Evolutionary conservation across 2,888 invertebrate genomes (phyloP), one percentile per base, ranked within the genome.

Genomic region (Trypoxylon attenuatum): DNA sequence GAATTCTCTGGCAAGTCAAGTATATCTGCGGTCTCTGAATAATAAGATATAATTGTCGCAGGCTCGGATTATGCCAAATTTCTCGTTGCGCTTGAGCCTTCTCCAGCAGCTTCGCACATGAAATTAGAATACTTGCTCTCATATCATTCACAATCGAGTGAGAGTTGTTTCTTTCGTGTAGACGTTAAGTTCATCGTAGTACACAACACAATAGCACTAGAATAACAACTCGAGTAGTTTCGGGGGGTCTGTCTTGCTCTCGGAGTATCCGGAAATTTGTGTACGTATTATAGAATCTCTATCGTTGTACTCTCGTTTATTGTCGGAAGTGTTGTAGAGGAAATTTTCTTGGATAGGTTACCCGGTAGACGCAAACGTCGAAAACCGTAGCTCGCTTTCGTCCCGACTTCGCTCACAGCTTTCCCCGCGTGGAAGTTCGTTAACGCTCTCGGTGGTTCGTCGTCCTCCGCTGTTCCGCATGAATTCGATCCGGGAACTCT

Each of bases 401-500:
- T 51, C 56, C 50, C 43, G 47, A 8, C n/a, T 39, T 23, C 18
- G 8, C 23, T 22, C 21, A 5, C 38, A 42, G 60, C 63, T 60
- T 57, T 63, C n/a, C 54, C 67, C 53, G 52, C 33, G 46, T 42
- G 22, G 51, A 57, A 57, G 46, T 65, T 65, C 64, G 29, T 59
- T 68, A 53, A 64, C 43, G 46, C 49, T 19, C 15, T 10, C 49
- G 49, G 46, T 52, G 43, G 67, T 51, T 63, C 64, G 58, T 50
- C 51, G 57, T 38, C 55, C 45, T 52, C 55, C 5, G 16, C 5
- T 21, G 45, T 56, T 57, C 38, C 57, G 16, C 51, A 50, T 38
- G 45, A 57, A 42, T 46, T 57, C 53, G 16, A 53, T 57, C 41
- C 33, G 16, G 15, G 23, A 47, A 52, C 39, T 8, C 15, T 19